Evolutionary conservation across 1,140 invertebrate species (phyloP), one percentile per base, ranked within the genome.

Genomic region (Pteromalus puparum): DNA sequence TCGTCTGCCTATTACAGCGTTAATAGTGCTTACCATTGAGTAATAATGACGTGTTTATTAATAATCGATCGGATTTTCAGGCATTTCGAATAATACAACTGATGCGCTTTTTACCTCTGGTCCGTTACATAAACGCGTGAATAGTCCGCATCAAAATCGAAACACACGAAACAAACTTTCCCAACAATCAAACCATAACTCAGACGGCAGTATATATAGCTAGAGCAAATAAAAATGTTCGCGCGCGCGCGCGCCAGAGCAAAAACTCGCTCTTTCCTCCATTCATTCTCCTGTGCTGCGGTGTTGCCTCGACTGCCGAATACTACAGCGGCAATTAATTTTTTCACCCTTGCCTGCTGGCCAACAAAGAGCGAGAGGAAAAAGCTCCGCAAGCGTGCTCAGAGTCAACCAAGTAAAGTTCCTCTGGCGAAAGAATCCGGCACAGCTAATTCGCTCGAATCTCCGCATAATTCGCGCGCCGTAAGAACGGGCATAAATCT

Each of bases 401-500:
- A 26, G 24, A 74, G 38, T 38, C 72, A 38, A 18, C n/a, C 42
- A 24, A 65, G 77, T n/a, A 79, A 79, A 38, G 46, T 77, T 77
- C 53, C 12, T 46, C 42, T 42, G 61, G 28, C 53, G 61, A 79
- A 77, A 77, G 75, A 77, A 77, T 77, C 26, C 73, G 42, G 34
- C n/a, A n/a, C 73, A 24, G 78, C 30, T 80, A 80, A 80, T 80
- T 80, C 78, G 34, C 78, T n/a, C 74, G 28, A 70, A 26, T 38
- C 72, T 38, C 72, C 53, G 65, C 68, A 68, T 81, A 81, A 73
- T 81, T 73, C 80, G 79, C 72, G 48, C 26, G 46, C 30, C 18
- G 78, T 24, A 73, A 81, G 79, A 81, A 61, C 72, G 28, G 10
- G 81, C 21, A 72, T 81, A 81, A 81, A 81, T 81, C 79, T 72